These are phyloP conservation scores for Chelonoidis abingdonii DNA, from an alignment of 2,113 vertebrate genomes.

Conservation along the genomic window DNA sequence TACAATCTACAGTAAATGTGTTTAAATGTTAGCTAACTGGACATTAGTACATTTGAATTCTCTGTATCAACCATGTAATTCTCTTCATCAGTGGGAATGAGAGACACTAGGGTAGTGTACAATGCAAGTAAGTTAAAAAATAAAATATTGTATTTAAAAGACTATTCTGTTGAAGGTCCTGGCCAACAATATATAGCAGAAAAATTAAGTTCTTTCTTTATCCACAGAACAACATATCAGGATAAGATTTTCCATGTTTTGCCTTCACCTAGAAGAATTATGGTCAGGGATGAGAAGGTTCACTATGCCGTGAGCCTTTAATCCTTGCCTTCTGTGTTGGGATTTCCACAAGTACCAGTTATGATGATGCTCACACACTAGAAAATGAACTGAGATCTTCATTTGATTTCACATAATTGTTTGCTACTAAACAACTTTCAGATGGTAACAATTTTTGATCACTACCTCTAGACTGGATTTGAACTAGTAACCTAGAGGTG, in stretches of 20 bases:
- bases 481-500: conserved; percentile 53
- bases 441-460: conserved; percentile 58
- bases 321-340: conserved; percentile 29
- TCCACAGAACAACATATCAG: neutral
- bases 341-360: conserved; percentile 40
- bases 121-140: conserved; percentile 10
- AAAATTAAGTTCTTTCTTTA: neutral
- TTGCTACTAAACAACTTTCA: conserved; percentile 50
- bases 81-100: neutral
- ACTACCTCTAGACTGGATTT: conserved; percentile 26
- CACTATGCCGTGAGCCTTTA: neutral
- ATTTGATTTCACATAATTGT: conserved; percentile 42
- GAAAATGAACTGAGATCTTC: conserved; percentile 54
- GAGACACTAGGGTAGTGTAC: neutral
- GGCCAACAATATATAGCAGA: neutral
- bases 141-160: neutral
- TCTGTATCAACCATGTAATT: neutral
- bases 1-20: neutral
- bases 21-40: neutral
- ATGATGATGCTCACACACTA: conserved; percentile 54
- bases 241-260: neutral
- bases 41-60: neutral
- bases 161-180: neutral
- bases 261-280: conserved; percentile 18
- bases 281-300: conserved; percentile 44